Base-by-base conservation (phyloP, 2,797 vertebrate genomes). In the Parauchenoglanis ngamensis region DNA sequence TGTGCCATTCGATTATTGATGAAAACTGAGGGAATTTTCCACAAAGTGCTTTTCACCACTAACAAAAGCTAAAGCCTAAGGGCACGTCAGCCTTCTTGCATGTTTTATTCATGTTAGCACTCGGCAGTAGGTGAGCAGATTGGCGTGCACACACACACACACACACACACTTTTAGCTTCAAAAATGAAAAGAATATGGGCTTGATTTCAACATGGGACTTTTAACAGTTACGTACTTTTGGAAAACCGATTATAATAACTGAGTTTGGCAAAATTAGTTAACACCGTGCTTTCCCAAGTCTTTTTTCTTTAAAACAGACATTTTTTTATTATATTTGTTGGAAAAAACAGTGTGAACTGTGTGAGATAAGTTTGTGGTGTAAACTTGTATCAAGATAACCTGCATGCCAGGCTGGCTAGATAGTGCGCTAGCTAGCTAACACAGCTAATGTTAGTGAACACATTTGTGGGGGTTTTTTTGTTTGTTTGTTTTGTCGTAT, bases 41-140 rank as follows among this genome's bases (percentile, higher is more conserved):
- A 83, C 61, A 54, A n/a, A 85, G 83, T 44, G 70, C 77, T 31
- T 54, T 63, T 85, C 78, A 44, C 52, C 0, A 5, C 28, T 56
- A 82, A 65, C 28, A 72, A 72, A 73, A 65, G 59, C 0, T 28
- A 83, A 65, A 76, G 70, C 80, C 25, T 61, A 49, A 67, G 68
- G 21, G 35, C 61, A 57, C 73, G 70, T 76, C 57, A 61, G 46
- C 86, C 59, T 31, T 21, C 5, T 46, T 44, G 44, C 57, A 87
- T 87, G 54, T 83, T 82, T 87, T 75, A 82, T 82, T 86, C 85
- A 86, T 80, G 77, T n/a, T 67, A 79, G 77, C 10, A 79, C 56
- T 19, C 17, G 25, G 28, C 46, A 65, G 7, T 44, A 80, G 63
- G 63, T 21, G 28, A 67, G 46, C 21, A 85, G 40, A 31, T 17